Conservation (phyloP, 1,140 invertebrate species). For the Ctenoplectra terminalis region DNA sequence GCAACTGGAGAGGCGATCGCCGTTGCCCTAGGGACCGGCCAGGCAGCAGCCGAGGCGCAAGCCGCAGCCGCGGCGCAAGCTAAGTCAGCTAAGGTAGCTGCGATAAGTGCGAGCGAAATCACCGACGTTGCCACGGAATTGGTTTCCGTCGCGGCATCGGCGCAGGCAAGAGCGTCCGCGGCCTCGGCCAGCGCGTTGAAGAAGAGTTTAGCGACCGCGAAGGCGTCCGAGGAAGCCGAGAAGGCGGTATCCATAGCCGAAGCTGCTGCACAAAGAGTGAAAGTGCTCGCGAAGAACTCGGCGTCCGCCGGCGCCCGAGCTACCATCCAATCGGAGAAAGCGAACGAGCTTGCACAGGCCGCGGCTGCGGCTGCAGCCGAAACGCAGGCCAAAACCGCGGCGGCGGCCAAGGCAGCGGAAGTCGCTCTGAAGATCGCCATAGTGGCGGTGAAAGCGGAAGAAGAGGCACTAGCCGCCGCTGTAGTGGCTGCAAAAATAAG, state of each 20-base stretch:
- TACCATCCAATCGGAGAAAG: background rate
- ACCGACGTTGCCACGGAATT: fast-evolving
- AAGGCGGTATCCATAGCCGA: background rate
- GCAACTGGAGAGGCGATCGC: background rate
- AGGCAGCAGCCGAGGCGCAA: slow-evolving; percentile 9
- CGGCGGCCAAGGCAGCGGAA: background rate
- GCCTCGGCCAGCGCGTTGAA: background rate
- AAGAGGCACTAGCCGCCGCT: background rate
- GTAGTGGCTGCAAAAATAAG: background rate
- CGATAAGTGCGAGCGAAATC: background rate
- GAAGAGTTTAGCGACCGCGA: background rate
- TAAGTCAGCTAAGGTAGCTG: background rate
- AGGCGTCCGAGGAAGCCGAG: background rate
- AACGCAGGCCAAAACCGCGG: slow-evolving; percentile 10
- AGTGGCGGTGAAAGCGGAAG: background rate
- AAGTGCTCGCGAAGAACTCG: background rate
- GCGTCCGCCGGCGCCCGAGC: background rate
- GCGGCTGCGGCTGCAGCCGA: background rate
- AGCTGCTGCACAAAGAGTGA: background rate
- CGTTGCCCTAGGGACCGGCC: background rate
- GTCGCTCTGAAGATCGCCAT: background rate
- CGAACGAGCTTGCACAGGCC: slow-evolving; percentile 10
- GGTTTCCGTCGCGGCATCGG: background rate
- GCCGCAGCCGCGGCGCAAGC: background rate
- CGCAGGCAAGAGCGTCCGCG: background rate